Percentiles rank a stretch among this genome's conserved stretches.
Conservation (phyloP, 2,888 invertebrate species). For the Homarus gammarus region DNA sequence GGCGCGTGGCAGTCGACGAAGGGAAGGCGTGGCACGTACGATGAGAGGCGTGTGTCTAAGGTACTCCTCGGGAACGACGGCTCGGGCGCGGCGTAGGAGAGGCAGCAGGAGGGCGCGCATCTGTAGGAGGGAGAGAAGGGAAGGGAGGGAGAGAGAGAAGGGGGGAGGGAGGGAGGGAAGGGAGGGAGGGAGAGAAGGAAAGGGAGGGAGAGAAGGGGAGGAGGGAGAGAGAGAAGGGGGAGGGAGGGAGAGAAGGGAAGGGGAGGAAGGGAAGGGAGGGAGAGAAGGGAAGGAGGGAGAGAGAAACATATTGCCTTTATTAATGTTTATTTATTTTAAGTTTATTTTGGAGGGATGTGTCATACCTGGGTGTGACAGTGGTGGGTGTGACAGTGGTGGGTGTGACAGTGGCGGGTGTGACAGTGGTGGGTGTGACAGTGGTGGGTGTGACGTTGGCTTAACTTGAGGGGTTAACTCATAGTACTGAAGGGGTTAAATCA, state of each 20-base stretch:
- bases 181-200: background rate
- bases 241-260: background rate
- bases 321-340: too few species aligned
- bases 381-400: too few species aligned
- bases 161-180: background rate
- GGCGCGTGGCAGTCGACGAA: slow-evolving; percentile 48
- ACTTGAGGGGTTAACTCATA: too few species aligned
- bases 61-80: slow-evolving; percentile 50
- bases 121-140: slow-evolving; percentile 22
- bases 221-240: slow-evolving; percentile 41
- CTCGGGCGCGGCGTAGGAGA: slow-evolving; percentile 47
- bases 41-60: slow-evolving; percentile 52
- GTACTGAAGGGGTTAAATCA: too few species aligned
- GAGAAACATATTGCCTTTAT: too few species aligned
- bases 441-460: too few species aligned
- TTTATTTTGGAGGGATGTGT: too few species aligned
- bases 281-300: background rate
- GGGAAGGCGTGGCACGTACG: slow-evolving; percentile 61
- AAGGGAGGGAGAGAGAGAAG: background rate
- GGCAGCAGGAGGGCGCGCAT: slow-evolving; percentile 49
- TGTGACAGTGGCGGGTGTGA: too few species aligned
- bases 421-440: too few species aligned
- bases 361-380: too few species aligned
- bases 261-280: background rate
- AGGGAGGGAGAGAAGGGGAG: slow-evolving; percentile 21